phyloP scores from a whole-genome alignment of 2,797 vertebrate species.

The Erethizon dorsatum region DNA sequence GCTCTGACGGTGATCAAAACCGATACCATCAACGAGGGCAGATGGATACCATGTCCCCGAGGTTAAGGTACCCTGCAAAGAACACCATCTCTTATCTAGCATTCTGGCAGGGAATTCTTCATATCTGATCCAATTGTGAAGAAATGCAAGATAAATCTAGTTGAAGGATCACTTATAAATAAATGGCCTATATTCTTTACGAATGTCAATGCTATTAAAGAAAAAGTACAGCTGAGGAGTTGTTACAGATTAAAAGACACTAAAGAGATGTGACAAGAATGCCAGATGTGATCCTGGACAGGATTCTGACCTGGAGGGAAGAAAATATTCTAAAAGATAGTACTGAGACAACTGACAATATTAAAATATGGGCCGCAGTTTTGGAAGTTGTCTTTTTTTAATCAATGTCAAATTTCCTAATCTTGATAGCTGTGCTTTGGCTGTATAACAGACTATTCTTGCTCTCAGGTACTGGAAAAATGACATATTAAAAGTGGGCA shows the following conservation, averaged over 20 bases:
- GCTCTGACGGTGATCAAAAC: constrained; percentile 1
- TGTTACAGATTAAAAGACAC: not conserved
- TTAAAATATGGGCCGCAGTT: not conserved
- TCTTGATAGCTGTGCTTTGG: not conserved
- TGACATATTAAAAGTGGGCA: not conserved
- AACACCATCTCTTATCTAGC: not conserved
- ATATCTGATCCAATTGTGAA: not conserved
- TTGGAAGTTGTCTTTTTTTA: not conserved
- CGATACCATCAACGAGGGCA: not conserved
- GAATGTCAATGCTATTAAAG: not conserved
- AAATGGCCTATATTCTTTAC: not conserved
- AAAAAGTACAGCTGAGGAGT: not conserved
- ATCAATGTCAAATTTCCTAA: constrained; percentile 22
- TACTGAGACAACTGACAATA: not conserved
- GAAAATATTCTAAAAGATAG: not conserved
- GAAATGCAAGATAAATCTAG: not conserved
- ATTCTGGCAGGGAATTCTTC: not conserved
- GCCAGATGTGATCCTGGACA: not conserved
- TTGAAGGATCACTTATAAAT: not conserved
- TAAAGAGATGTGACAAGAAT: not conserved
- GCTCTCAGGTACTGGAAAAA: not conserved
- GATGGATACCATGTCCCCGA: not conserved
- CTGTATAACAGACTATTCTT: not conserved
- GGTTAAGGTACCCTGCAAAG: not conserved
- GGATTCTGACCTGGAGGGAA: not conserved